These are phyloP conservation scores for Protonemura montana DNA, from an alignment of 2,888 invertebrate genomes.

Conservation along the genomic window DNA sequence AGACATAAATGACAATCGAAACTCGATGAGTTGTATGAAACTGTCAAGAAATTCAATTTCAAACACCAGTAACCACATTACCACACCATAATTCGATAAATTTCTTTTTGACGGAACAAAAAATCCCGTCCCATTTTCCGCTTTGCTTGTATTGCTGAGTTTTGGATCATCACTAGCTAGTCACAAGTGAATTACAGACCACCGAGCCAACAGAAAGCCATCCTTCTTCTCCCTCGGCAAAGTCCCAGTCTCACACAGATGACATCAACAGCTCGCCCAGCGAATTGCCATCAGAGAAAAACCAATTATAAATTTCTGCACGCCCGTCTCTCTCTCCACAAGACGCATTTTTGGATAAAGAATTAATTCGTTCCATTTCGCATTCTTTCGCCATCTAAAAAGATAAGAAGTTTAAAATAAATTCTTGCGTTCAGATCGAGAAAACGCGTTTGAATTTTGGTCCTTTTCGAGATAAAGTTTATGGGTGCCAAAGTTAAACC, in stretches of 20 bases:
- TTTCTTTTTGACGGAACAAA: no score
- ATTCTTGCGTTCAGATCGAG: not conserved
- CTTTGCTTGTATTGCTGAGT: no score
- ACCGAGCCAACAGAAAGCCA: not conserved
- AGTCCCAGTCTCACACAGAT: not conserved
- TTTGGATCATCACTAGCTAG: not conserved
- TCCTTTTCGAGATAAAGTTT: not conserved
- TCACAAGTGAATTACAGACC: not conserved
- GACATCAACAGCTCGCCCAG: not conserved
- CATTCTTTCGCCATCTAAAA: not conserved
- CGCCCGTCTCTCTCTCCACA: not conserved
- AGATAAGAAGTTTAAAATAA: not conserved
- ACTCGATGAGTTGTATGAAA: no score
- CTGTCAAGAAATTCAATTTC: no score
- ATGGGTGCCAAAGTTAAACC: not conserved
- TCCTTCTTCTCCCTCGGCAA: no score
- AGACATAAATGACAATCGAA: no score
- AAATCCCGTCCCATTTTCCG: no score
- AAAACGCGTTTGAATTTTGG: not conserved
- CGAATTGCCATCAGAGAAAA: not conserved
- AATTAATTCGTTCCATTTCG: slow-evolving; percentile 2
- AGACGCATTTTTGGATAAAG: not conserved
- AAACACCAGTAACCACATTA: no score
- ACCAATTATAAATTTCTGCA: slow-evolving; percentile 3
- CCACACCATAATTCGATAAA: no score